Percentiles rank a stretch among this genome's conserved stretches.
Evolutionary conservation across 2,797 vertebrate genomes (phyloP).

Genomic region (Leptoclinus maculatus): DNA sequence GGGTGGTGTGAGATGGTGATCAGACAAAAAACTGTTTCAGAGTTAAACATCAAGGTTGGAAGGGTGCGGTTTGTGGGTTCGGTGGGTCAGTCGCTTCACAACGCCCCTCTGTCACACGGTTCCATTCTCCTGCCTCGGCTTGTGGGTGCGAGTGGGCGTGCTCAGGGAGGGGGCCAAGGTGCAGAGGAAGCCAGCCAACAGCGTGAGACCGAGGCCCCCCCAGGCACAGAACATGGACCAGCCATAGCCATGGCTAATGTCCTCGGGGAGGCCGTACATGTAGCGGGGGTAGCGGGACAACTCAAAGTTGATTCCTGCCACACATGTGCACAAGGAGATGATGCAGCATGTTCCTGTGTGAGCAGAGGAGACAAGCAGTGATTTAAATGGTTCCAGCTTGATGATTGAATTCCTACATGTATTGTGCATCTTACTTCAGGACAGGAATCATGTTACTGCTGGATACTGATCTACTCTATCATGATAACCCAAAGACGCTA

Average conservation of each 20-base stretch:
- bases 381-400: conserved; percentile 31
- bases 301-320: conserved; percentile 96
- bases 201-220: conserved; percentile 94
- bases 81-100: conserved; percentile 51
- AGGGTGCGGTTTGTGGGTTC: conserved; percentile 78
- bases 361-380: conserved; percentile 46
- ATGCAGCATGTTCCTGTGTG: conserved; percentile 93
- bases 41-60: conserved; percentile 76
- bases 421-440: conserved; percentile 21
- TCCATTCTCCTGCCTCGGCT: conserved; percentile 94
- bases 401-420: conserved; percentile 38
- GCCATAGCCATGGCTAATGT: conserved; percentile 97
- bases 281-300: conserved; percentile 93
- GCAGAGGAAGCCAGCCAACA: conserved; percentile 95
- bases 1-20: conserved; percentile 70
- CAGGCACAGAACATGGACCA: conserved; percentile 99
- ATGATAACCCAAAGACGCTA: conserved; percentile 28
- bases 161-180: conserved; percentile 93
- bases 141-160: conserved; percentile 91
- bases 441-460: conserved; percentile 45
- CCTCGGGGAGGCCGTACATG: conserved; percentile 94
- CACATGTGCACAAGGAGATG: conserved; percentile 95
- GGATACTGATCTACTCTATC: conserved; percentile 36
- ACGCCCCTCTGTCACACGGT: conserved; percentile 87
- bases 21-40: conserved; percentile 70